Evolutionary conservation across 2,113 vertebrate species (phyloP), one percentile per base, ranked within the genome.

Genomic region (Bufo gargarizans): DNA sequence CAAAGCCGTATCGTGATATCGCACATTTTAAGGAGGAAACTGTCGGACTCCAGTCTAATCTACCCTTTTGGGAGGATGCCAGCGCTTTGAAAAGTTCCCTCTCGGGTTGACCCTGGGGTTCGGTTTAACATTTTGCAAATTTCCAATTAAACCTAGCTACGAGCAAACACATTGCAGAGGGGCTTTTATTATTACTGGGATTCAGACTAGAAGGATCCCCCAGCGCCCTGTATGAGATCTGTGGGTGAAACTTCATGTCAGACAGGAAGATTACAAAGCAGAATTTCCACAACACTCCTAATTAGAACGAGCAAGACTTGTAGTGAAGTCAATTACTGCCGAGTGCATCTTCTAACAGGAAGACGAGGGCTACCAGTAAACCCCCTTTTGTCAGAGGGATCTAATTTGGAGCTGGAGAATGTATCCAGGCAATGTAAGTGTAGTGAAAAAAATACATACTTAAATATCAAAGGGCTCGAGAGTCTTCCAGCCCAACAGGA

Each of bases 61-160:
- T 53, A 77, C 43, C 20, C 77, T 58, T 67, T 71, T 50, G 58
- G 69, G 67, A 74, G 53, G 55, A 88, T 22, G 19, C n/a, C 17
- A 43, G 55, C 16, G 86, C 49, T 85, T 33, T 89, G 91, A 89
- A 91, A 89, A 17, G 79, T 2, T 90, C 89, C 55, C 82, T 63
- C 76, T n/a, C 69, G n/a, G 78, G 78, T 89, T 53, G 80, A 89
- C 61, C 11, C 4, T 12, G 88, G 17, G 11, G 2, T 53, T 85
- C 85, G 74, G 86, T 67, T 78, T 49, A 90, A 6, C 4, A 55
- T 8, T 90, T 11, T 79, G 50, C 89, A 89, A 86, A 16, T 12
- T 76, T 86, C 58, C 77, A 90, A 17, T 90, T 71, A 86, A 77
- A 80, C 87, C 76, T 13, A 82, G 5, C 85, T 89, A 47, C 20